A percentile compares a stretch with the other conserved stretches of the same genome.
These are phyloP conservation scores for Cossypha dichroa DNA, from an alignment of 2,797 vertebrate genomes.

Conservation along the genomic window DNA sequence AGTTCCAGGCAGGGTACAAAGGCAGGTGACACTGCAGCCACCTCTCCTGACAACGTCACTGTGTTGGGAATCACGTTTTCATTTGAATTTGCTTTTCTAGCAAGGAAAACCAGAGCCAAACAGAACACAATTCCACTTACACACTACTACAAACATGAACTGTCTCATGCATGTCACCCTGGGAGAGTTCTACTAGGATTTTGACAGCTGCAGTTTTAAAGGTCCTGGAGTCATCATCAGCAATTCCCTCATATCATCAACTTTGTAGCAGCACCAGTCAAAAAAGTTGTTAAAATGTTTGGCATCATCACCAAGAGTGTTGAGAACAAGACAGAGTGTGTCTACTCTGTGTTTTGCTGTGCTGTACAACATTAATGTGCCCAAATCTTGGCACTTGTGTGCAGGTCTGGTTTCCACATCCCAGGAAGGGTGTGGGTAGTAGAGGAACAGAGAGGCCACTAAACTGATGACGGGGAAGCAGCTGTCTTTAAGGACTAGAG, in stretches of 20 bases:
- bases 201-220: not conserved
- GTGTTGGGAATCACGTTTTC: not conserved
- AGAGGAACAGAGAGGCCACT: not conserved
- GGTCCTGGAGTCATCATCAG: not conserved
- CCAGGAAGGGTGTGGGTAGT: not conserved
- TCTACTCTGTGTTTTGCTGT: not conserved
- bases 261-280: not conserved
- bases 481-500: not conserved
- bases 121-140: not conserved
- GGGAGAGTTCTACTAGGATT: not conserved
- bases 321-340: not conserved
- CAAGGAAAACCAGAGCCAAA: not conserved
- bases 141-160: not conserved
- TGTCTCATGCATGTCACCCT: not conserved
- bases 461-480: not conserved
- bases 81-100: not conserved
- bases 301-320: not conserved
- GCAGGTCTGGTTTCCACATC: rapidly evolving
- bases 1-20: not conserved
- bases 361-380: not conserved
- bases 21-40: not conserved
- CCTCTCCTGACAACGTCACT: not conserved
- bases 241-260: not conserved
- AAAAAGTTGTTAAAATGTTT: not conserved
- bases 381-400: not conserved